Percentiles rank a stretch among this genome's conserved stretches.
Evolutionary conservation across 2,888 invertebrate genomes (phyloP).

Genomic region (Andrena bucephala): DNA sequence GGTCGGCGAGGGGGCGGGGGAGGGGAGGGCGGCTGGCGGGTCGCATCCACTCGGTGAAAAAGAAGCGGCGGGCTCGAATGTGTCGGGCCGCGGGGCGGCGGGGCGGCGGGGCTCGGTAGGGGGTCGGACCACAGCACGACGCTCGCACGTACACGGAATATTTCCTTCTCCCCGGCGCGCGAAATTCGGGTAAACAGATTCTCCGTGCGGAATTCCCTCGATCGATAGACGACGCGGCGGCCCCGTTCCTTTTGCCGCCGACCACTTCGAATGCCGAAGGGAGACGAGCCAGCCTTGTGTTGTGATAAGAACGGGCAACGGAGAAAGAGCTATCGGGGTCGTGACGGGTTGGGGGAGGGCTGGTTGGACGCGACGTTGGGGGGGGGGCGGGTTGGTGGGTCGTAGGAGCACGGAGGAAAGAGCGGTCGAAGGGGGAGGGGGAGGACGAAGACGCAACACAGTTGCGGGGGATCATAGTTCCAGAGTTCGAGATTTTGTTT

Average conservation of each 20-base stretch:
- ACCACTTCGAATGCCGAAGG: constrained; percentile 36
- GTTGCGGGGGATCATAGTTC: constrained; percentile 38
- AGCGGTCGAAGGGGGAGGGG: not conserved
- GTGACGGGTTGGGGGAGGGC: not conserved
- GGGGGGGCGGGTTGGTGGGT: not conserved
- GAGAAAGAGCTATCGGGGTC: not conserved
- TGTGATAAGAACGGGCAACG: constrained; percentile 36
- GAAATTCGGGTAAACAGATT: constrained; percentile 74
- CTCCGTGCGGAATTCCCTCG: constrained; percentile 64
- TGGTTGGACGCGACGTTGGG: not conserved
- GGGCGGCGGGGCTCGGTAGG: not conserved
- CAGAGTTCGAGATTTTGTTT: constrained; percentile 62
- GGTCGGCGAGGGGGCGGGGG: not conserved
- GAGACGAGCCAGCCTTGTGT: constrained; percentile 28
- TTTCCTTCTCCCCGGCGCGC: constrained; percentile 51
- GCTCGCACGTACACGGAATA: constrained; percentile 59
- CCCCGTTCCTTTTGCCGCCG: constrained; percentile 29
- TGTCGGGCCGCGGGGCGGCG: not conserved
- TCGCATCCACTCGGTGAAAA: constrained; percentile 30
- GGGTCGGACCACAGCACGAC: not conserved
- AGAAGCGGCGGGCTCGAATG: not conserved
- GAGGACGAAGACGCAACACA: not conserved
- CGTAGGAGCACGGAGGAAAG: not conserved
- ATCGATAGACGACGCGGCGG: constrained; percentile 63
- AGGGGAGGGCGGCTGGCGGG: not conserved